Evolutionary conservation across 2,797 vertebrate genomes (phyloP), one percentile per base, ranked within the genome.

Genomic region (Dendrocincla tyrannina): DNA sequence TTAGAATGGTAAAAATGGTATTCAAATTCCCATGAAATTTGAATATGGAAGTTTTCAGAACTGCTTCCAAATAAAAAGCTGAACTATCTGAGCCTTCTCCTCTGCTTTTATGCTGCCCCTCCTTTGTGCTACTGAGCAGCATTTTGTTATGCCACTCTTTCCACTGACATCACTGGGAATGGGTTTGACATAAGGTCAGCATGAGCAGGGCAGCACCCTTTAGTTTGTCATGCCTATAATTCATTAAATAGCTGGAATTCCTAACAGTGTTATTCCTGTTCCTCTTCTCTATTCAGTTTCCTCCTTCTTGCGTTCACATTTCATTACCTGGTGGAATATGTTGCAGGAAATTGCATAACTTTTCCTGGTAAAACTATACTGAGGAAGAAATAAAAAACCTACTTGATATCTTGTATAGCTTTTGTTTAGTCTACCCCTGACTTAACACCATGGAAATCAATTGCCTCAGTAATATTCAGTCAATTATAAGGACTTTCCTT

Each of bases 361-460:
- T 95, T 76, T 53, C 37, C 28, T 89, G 44, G 59, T 92, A 81
- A 90, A 82, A 56, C 55, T 90, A 24, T 49, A 46, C 22, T 7
- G 22, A 74, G 84, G 55, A 88, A 85, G 62, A 92, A 95, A 78
- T 30, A 69, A 74, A 33, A 68, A 86, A 17, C 10, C 13, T 17
- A 4, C 1, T 67, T 87, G 91, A 89, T 64, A 49, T 70, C 66
- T 90, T 7, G 1, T 56, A 4, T 19, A 85, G 52, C 12, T 85
- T 41, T 59, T 91, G 83, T 92, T 96, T 94, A 89, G 77, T 91
- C 94, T 93, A 70, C 70, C 72, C 70, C 72, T 91, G 64, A 70
- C 44, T 93, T 86, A 87, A 53, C 33, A 59, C 15, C 12, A 7
- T 35, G 28, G 47, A 88, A 84, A 82, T 70, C 27, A 52, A 46